Evolutionary conservation across 2,797 vertebrate genomes (phyloP).

Genomic region (Parotocinclus haroldoi): DNA sequence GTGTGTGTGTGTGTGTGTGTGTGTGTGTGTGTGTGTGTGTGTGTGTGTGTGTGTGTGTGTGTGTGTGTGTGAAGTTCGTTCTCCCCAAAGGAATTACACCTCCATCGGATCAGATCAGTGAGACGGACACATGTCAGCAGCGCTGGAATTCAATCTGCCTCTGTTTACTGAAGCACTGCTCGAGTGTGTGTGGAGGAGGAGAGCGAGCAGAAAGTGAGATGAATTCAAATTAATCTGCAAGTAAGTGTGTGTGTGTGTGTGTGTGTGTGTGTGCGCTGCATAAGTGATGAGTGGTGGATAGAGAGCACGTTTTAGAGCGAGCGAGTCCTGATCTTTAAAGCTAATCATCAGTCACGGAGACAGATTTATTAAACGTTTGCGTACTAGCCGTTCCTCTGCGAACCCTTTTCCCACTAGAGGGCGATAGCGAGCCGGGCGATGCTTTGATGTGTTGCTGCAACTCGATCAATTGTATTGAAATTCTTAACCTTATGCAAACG

Average conservation of each 20-base stretch:
- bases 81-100: conserved; percentile 48
- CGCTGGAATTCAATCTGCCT: conserved; percentile 50
- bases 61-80: neutral
- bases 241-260: conserved; percentile 13
- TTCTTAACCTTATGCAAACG: too few relatives aligned
- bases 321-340: conserved; percentile 6
- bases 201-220: too few relatives aligned
- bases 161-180: conserved; percentile 59
- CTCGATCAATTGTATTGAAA: too few relatives aligned
- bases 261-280: conserved; percentile 8
- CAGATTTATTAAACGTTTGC: conserved; percentile 37
- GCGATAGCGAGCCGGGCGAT: too few relatives aligned
- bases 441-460: too few relatives aligned
- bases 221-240: conserved; percentile 19
- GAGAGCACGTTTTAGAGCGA: conserved; percentile 1
- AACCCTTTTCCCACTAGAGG: neutral
- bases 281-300: neutral
- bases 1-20: too few relatives aligned
- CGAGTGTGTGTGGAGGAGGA: conserved; percentile 19
- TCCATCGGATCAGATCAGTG: conserved; percentile 42
- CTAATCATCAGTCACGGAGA: conserved; percentile 17
- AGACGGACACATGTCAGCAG: conserved; percentile 54
- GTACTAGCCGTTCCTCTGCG: conserved; percentile 19
- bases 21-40: neutral
- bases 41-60: neutral